Conservation (phyloP, 2,797 vertebrate genomes). For the Neosilurus hyrtlii region DNA sequence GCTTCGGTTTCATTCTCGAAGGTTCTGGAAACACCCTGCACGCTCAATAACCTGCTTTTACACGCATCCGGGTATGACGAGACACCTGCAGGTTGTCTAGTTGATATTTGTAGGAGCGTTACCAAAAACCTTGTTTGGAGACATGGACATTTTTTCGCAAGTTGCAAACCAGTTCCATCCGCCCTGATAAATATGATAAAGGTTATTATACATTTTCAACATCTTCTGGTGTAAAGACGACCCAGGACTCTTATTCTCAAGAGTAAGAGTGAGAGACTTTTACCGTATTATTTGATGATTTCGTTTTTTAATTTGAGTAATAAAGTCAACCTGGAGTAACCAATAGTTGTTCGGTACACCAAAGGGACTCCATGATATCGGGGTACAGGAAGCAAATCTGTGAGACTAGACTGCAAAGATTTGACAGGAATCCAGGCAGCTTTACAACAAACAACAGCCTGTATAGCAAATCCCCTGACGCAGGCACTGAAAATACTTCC, state of each 20-base stretch:
- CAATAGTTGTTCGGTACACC: background rate
- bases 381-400: background rate
- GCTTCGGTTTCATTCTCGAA: constrained; percentile 37
- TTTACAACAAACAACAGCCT: background rate
- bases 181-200: background rate
- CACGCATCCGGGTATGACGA: background rate
- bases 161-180: background rate
- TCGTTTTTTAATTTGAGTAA: background rate
- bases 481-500: background rate
- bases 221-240: background rate
- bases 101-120: background rate
- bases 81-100: background rate
- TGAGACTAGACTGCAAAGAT: background rate
- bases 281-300: background rate
- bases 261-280: background rate
- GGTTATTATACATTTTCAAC: background rate
- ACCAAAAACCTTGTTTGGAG: background rate
- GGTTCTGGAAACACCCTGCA: constrained; percentile 32
- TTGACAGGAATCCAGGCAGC: constrained; percentile 1
- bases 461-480: background rate
- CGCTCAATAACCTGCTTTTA: constrained; percentile 20
- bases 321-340: background rate
- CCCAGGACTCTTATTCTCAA: background rate
- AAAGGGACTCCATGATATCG: background rate
- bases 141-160: background rate